phyloP scores from a whole-genome alignment of 1,140 invertebrate species.

The Cryptotermes secundus region DNA sequence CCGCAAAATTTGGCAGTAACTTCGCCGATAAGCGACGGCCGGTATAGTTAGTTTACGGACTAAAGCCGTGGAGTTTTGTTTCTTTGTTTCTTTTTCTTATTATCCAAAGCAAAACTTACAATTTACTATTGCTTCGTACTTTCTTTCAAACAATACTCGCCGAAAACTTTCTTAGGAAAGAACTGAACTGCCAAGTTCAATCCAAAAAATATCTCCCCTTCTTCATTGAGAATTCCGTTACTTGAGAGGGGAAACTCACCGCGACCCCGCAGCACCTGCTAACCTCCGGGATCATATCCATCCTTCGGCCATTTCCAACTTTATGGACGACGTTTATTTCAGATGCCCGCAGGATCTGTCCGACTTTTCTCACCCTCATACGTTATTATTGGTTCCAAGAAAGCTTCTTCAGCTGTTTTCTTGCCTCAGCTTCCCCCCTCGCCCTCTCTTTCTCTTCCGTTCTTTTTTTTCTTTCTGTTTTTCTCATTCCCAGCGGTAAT shows the following conservation, averaged over 20 bases:
- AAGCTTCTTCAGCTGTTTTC: slow-evolving; percentile 10
- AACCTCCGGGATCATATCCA: not conserved
- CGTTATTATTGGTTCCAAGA: not conserved
- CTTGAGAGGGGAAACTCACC: not conserved
- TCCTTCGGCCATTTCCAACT: not conserved
- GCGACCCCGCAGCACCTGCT: not conserved
- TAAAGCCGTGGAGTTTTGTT: too few relatives aligned
- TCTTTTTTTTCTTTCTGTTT: not conserved
- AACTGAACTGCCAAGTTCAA: not conserved
- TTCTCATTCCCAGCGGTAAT: slow-evolving; percentile 11
- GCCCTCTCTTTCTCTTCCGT: not conserved
- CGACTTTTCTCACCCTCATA: not conserved
- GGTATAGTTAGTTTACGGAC: too few relatives aligned
- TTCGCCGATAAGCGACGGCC: too few relatives aligned
- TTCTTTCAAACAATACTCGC: not conserved
- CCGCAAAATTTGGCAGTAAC: too few relatives aligned
- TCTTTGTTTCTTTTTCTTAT: too few relatives aligned
- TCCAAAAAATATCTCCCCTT: not conserved
- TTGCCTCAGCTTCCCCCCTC: not conserved
- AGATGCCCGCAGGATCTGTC: not conserved
- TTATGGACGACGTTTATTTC: not conserved
- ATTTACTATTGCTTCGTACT: not conserved
- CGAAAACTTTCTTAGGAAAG: not conserved
- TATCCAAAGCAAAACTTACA: too few relatives aligned
- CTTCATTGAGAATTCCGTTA: not conserved